Base-by-base conservation (phyloP, 2,113 vertebrate species). In the Carassius auratus region DNA sequence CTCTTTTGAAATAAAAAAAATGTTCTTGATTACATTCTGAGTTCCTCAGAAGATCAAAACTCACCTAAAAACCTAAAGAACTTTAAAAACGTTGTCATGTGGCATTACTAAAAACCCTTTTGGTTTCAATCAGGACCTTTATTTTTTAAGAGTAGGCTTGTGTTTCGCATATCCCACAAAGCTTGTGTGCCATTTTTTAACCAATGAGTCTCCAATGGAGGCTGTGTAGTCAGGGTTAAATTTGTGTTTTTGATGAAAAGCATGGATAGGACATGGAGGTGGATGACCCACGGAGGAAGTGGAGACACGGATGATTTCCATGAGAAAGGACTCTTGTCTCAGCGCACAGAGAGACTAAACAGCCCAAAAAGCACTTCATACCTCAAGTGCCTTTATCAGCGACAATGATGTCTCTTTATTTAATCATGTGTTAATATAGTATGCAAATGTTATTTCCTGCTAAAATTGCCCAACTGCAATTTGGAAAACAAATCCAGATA, bases 311-410 rank as follows among this genome's bases (percentile, higher is more conserved):
- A 85, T 92, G 55, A 92, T 94, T 92, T 91, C 75, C 92, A 93
- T 94, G 30, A 90, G 85, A 94, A 94, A 91, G 85, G 81, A 79
- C 59, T 30, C 74, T 84, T 86, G 88, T 87, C 88, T 84, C 86
- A 84, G 64, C 21, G 66, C 38, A 26, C 26, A 33, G 68, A 76
- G 23, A 76, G 23, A 4, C 71, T 66, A 83, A n/a, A 13, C 64
- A 81, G 73, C 76, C 75, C 76, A 52, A 81, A 33, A 10, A 87
- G 79, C 76, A 76, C 88, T 87, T 85, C 89, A 91, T 86, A 85
- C 50, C 83, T 84, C 50, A 9, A 93, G 90, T 82, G 88, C 12
- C 84, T 89, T 92, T 91, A 78, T 66, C 13, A 33, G 23, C n/a
- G 19, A 89, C 87, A 90, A 90, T 89, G 78, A 38, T 42, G 87